A percentile compares a stretch with the other conserved stretches of the same genome.
phyloP scores from a whole-genome alignment of 2,888 invertebrate species.

The Nasonovia ribisnigri region DNA sequence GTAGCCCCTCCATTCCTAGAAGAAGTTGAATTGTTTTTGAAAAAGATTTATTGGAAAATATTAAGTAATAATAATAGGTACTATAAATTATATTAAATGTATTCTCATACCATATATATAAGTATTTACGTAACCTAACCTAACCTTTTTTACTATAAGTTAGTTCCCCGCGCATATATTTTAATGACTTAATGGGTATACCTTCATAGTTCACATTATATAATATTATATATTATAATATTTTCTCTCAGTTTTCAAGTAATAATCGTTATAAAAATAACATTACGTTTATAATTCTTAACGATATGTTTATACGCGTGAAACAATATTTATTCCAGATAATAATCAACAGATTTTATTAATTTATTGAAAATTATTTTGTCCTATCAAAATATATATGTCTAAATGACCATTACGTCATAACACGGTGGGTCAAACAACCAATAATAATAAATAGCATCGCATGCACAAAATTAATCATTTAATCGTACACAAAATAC shows the following conservation, averaged over 20 bases:
- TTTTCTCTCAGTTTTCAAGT: neutral
- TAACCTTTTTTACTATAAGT: neutral
- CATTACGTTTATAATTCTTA: too few species aligned
- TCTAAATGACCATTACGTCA: neutral
- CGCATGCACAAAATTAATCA: slow-evolving; percentile 26
- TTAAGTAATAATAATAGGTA: neutral
- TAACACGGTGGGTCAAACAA: slow-evolving; percentile 29
- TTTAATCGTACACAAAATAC: neutral
- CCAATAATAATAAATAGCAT: slow-evolving; percentile 7
- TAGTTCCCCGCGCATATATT: neutral
- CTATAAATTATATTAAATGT: neutral
- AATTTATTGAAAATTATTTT: neutral
- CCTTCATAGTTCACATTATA: neutral
- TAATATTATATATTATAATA: neutral
- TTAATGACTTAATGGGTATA: too few species aligned
- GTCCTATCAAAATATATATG: neutral
- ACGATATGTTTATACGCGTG: neutral
- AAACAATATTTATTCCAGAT: neutral
- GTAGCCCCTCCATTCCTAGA: neutral
- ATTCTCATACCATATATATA: neutral
- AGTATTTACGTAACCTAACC: neutral
- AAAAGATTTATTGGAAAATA: neutral
- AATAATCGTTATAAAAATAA: neutral
- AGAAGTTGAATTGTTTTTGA: neutral
- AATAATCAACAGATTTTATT: neutral